A percentile compares a stretch with the other conserved stretches of the same genome.
Conservation (phyloP, 2,888 invertebrate genomes). For the Spodoptera littoralis region DNA sequence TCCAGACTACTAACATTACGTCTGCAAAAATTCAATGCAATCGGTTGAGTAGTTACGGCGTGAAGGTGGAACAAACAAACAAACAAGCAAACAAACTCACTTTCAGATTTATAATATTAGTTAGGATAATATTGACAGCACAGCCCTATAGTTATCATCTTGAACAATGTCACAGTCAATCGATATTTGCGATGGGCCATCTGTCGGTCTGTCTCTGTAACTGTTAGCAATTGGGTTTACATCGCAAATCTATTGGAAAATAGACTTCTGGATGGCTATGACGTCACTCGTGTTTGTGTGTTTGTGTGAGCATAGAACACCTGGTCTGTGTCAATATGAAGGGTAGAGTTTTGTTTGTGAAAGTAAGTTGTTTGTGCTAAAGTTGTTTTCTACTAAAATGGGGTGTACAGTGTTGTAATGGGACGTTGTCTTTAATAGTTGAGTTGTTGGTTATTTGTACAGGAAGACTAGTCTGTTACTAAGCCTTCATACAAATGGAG, state of each 20-base stretch:
- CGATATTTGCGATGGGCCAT: conserved; percentile 59
- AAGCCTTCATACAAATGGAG: too few species aligned
- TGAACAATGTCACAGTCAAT: conserved; percentile 38
- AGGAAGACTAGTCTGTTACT: background rate
- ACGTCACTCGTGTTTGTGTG: conserved; percentile 43
- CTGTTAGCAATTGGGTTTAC: conserved; percentile 51
- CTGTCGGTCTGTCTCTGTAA: conserved; percentile 66
- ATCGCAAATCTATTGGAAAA: conserved; percentile 58
- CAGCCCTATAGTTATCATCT: conserved; percentile 12
- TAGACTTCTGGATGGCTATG: conserved; percentile 50
- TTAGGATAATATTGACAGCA: conserved; percentile 1
- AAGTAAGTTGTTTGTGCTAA: background rate
- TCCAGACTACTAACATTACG: too few species aligned
- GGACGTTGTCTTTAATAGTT: too few species aligned
- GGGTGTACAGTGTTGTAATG: too few species aligned
- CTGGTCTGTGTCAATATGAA: conserved; percentile 22
- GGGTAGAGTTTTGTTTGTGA: conserved; percentile 1
- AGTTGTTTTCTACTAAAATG: background rate
- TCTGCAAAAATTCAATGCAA: too few species aligned
- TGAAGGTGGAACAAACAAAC: too few species aligned
- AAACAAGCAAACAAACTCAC: too few species aligned
- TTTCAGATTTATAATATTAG: too few species aligned
- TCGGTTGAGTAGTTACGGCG: too few species aligned
- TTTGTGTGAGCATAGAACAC: conserved; percentile 32
- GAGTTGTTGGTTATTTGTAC: too few species aligned